phyloP scores from a whole-genome alignment of 2,888 invertebrate species.

The Sminthurides aquaticus region DNA sequence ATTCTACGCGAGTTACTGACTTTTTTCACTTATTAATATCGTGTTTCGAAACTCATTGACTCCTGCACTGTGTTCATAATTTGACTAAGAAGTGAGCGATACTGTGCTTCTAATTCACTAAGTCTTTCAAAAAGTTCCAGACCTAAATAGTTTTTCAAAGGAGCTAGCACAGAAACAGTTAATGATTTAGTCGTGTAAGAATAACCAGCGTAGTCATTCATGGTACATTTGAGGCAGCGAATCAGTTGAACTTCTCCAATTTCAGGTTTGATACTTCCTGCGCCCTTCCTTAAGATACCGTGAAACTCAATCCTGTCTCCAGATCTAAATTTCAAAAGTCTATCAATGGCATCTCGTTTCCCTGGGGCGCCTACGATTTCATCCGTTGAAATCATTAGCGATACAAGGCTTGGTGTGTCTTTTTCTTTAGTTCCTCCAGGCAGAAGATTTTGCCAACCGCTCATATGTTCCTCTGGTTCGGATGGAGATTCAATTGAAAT shows the following conservation, averaged over 20 bases:
- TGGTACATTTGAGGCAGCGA: slow-evolving; percentile 31
- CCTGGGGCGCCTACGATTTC: slow-evolving; percentile 15
- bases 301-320: slow-evolving; percentile 40
- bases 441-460: slow-evolving; percentile 15
- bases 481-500: slow-evolving; percentile 4
- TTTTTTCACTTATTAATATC: too few relatives aligned
- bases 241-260: slow-evolving; percentile 30
- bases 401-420: slow-evolving; percentile 25
- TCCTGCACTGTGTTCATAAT: neutral
- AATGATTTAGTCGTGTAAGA: slow-evolving; percentile 3
- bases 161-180: neutral
- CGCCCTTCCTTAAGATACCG: slow-evolving; percentile 28
- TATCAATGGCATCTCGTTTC: slow-evolving; percentile 26
- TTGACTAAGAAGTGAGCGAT: neutral
- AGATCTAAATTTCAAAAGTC: slow-evolving; percentile 29
- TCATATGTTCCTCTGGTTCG: neutral
- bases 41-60: too few relatives aligned
- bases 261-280: slow-evolving; percentile 34
- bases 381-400: slow-evolving; percentile 23
- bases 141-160: slow-evolving; percentile 11
- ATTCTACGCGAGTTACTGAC: too few relatives aligned
- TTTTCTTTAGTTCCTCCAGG: slow-evolving; percentile 4
- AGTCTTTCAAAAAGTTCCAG: neutral
- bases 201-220: slow-evolving; percentile 26
- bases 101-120: slow-evolving; percentile 10